phyloP scores from a whole-genome alignment of 2,797 vertebrate species.

The Anableps anableps region DNA sequence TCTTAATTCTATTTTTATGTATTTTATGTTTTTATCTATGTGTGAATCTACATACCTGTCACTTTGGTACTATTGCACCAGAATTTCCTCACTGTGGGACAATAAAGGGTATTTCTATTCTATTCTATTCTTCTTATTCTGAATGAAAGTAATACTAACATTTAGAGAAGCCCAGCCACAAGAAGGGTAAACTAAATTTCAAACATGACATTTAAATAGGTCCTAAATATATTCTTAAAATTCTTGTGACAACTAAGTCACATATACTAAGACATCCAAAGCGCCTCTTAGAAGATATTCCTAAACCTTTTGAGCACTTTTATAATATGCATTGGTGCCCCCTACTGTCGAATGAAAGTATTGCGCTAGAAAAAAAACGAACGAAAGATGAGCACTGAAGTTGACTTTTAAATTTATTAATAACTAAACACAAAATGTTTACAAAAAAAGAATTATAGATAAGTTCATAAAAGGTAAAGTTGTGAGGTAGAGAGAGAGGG shows the following conservation, averaged over 20 bases:
- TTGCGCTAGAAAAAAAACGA: not conserved
- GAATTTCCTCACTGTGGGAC: no score
- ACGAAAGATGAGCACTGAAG: not conserved
- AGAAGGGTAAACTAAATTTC: not conserved
- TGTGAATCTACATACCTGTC: no score
- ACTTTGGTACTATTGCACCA: no score
- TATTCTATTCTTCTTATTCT: no score
- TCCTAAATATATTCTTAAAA: not conserved
- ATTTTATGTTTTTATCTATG: no score
- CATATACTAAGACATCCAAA: no score
- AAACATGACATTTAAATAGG: not conserved
- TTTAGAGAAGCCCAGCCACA: not conserved
- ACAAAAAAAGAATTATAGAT: not conserved
- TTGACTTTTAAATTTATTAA: not conserved
- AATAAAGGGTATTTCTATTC: no score
- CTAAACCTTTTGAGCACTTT: not conserved
- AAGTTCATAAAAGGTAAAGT: no score
- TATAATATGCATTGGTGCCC: conserved; percentile 42
- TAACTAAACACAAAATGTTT: conserved; percentile 14
- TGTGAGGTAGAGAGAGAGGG: not conserved
- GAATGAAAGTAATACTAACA: not conserved
- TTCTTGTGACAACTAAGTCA: not conserved
- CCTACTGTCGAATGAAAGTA: conserved; percentile 43
- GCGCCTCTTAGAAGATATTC: not conserved
- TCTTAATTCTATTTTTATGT: no score